Base-by-base conservation (phyloP, 2,888 invertebrate genomes). In the Athrips mouffetella region DNA sequence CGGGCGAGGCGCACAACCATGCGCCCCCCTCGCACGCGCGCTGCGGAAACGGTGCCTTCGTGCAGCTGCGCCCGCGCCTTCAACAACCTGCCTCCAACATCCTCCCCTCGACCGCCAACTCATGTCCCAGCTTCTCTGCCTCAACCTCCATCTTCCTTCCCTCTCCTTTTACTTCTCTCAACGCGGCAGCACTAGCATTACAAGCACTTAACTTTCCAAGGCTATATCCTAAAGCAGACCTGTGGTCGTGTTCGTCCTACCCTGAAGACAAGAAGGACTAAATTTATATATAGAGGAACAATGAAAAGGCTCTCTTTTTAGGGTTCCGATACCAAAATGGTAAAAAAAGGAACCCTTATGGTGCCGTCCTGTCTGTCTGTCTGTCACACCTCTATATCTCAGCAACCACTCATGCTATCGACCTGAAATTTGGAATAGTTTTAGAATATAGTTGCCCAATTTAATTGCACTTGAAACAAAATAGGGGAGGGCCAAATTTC, bases 1-100 rank as follows among this genome's bases (percentile, higher is more conserved):
- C 86, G 0, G 80, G 80, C 1, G 87, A 87, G 46, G 72, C 67
- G 25, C 87, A 87, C 56, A 87, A 87, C 56, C 88, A 88, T 60
- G 76, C 82, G 25, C 85, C 86, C 11, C 88, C 88, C 0, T 84
- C 84, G 1, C 86, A 88, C 57, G 87, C 86, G 11, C 80, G 87
- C n/a, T 86, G 82, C 53, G 87, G 87, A 2, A 86, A 87, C 59
- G 88, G 88, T 2, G 83, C 86, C 21, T 87, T 87, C 58, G 86
- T 88, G 8, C 82, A 82, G 61, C 73, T 88, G n/a, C 76, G 80
- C 23, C 87, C 86, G 11, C 71, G 82, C 52, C n/a, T n/a, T n/a
- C n/a, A n/a, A n/a, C n/a, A n/a, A 52, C 57, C 10, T 60, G 62
- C 39, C 51, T 51, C 6, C 47, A 59, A 3, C 50, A 64, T n/a